Evolutionary conservation across 2,797 vertebrate genomes (phyloP).

Genomic region (Manis pentadactyla): DNA sequence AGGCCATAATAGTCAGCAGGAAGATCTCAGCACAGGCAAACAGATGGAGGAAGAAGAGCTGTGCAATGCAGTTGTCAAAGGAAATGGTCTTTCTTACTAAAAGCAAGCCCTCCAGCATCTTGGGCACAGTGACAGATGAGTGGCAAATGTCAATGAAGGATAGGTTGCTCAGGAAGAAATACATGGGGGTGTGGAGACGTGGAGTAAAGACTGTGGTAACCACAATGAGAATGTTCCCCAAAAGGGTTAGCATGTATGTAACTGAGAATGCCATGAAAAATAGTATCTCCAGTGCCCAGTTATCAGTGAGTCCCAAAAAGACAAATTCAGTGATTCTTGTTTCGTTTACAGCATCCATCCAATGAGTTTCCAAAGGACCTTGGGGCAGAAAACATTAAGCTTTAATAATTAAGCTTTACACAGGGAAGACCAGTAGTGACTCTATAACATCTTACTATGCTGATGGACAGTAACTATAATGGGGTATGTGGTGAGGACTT

Average conservation of each 20-base stretch:
- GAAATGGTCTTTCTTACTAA: constrained; percentile 77
- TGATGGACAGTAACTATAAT: too few relatives aligned
- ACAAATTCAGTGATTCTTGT: constrained; percentile 79
- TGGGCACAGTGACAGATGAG: constrained; percentile 83
- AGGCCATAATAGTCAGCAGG: constrained; percentile 84
- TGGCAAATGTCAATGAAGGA: constrained; percentile 84
- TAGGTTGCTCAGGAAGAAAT: constrained; percentile 84
- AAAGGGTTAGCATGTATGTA: constrained; percentile 77
- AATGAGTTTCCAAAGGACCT: not conserved
- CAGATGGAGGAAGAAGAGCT: constrained; percentile 85
- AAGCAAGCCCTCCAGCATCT: constrained; percentile 82
- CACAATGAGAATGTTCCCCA: constrained; percentile 80
- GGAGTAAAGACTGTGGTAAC: constrained; percentile 64
- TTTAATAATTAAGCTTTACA: too few relatives aligned
- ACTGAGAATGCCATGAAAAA: constrained; percentile 70
- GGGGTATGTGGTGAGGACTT: too few relatives aligned
- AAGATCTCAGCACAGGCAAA: constrained; percentile 85
- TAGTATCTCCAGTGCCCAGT: constrained; percentile 50
- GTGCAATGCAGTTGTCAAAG: constrained; percentile 76
- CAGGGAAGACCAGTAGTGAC: too few relatives aligned
- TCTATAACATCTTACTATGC: too few relatives aligned
- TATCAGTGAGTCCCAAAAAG: constrained; percentile 78
- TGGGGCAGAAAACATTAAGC: too few relatives aligned
- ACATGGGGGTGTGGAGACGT: constrained; percentile 82
- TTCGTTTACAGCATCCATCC: constrained; percentile 74